phyloP scores from a whole-genome alignment of 2,797 vertebrate genomes.

The Micrastur ruficollis region DNA sequence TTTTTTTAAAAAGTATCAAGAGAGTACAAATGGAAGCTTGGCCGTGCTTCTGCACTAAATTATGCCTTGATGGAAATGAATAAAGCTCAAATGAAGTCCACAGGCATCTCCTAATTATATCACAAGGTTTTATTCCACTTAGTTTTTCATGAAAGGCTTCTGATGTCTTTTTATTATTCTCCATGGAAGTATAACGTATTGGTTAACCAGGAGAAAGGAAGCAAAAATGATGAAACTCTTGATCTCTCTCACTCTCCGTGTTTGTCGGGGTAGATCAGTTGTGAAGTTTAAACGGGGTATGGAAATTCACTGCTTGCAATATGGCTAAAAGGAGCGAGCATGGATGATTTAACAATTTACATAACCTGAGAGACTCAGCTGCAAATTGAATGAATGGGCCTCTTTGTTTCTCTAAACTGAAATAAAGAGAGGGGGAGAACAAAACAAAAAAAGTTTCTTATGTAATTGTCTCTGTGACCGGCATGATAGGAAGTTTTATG shows the following conservation, averaged over 20 bases:
- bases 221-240: neutral
- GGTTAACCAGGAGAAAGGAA: constrained; percentile 14
- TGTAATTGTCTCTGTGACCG: constrained; percentile 4
- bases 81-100: neutral
- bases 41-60: neutral
- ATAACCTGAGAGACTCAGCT: constrained; percentile 54
- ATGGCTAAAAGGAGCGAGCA: constrained; percentile 34
- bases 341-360: constrained; percentile 50
- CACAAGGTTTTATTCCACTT: constrained; percentile 30
- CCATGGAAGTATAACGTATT: neutral
- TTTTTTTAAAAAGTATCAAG: neutral
- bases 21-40: neutral
- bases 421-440: neutral
- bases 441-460: neutral
- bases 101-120: constrained; percentile 18
- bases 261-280: neutral
- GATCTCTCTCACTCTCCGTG: neutral
- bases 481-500: constrained; percentile 7
- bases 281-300: constrained; percentile 5
- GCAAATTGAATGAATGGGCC: constrained; percentile 11
- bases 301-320: constrained; percentile 54
- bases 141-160: neutral
- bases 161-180: constrained; percentile 28
- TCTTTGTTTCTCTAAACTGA: constrained; percentile 22
- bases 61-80: neutral